A percentile compares a stretch with the other conserved stretches of the same genome.
Conservation (phyloP, 2,113 vertebrate genomes). For the Cairina moschata region DNA sequence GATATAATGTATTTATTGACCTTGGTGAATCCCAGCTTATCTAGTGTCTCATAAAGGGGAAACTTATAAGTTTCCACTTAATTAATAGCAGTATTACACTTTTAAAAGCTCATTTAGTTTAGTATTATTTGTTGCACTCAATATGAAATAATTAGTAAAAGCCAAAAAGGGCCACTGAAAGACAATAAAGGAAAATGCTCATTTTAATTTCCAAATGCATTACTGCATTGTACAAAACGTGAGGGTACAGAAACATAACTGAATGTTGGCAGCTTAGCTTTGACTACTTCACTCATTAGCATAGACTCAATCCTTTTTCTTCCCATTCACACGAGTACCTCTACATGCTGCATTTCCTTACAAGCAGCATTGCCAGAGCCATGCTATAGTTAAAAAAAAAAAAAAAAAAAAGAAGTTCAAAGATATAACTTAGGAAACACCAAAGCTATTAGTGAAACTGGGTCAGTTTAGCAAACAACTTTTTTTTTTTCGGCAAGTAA, state of each 20-base stretch:
- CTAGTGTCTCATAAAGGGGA: not conserved
- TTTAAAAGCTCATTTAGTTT: constrained; percentile 10
- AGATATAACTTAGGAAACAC: not conserved
- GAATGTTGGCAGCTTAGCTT: too few relatives aligned
- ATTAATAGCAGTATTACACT: not conserved
- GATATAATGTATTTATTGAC: not conserved
- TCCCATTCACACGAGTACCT: not conserved
- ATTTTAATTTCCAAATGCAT: not conserved
- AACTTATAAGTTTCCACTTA: not conserved
- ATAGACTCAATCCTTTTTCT: not conserved
- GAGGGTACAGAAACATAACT: not conserved
- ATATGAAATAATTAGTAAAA: not conserved
- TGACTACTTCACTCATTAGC: not conserved
- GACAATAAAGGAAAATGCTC: not conserved
- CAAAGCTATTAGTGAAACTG: not conserved
- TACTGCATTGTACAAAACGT: not conserved
- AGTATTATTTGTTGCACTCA: not conserved
- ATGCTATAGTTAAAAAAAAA: not conserved
- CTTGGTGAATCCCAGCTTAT: not conserved
- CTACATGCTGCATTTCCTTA: not conserved
- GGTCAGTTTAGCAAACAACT: not conserved
- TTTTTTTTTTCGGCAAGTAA: not conserved
- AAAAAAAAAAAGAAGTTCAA: not conserved
- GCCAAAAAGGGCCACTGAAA: not conserved
- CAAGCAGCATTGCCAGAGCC: not conserved